Base-by-base conservation (phyloP, 2,113 vertebrate species). In the Aphelocoma coerulescens region DNA sequence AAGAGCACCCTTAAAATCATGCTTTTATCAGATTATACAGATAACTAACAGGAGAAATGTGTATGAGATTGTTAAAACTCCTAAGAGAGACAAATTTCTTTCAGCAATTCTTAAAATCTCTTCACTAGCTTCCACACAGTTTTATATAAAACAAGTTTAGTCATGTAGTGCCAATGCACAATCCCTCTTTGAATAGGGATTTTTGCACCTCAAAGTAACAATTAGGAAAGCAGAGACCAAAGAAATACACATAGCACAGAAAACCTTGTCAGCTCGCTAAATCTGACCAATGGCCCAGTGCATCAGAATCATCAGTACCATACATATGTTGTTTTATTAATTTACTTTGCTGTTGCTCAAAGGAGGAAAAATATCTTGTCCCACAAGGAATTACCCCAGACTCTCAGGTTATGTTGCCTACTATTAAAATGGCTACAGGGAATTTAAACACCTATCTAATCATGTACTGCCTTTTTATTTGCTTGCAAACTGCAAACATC, bases 391-490 rank as follows among this genome's bases (percentile, higher is more conserved):
- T 46, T 55, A 77, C 32, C 75, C 26, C 46, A 63, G 48, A 19
- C 21, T 55, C 51, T 46, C 72, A 28, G 37, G 57, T 71, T 76
- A 54, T 0, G 0, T 4, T 41, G 16, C 11, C 30, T 52, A 22
- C 22, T 8, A 7, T 59, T 77, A n/a, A 58, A 68, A 83, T 3
- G 5, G 23, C 33, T 15, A 3, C 2, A 41, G 23, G 41, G 58
- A 79, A 22, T 67, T 88, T n/a, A 59, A 94, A 73, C 16, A 67
- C 18, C 48, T 63, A 3, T 11, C 4, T 69, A 58, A 85, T 27
- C 28, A 49, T 11, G 22, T 6, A n/a, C 24, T 44, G n/a, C 20
- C 35, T 62, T 91, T 92, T 39, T 32, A 46, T 44, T 28, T 1
- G 1, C 35, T 61, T 69, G 37, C 5, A 17, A 88, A 35, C 11